Percentiles rank a stretch among this genome's conserved stretches.
Evolutionary conservation across 2,113 vertebrate genomes (phyloP).

Genomic region (Aptenodytes patagonicus): DNA sequence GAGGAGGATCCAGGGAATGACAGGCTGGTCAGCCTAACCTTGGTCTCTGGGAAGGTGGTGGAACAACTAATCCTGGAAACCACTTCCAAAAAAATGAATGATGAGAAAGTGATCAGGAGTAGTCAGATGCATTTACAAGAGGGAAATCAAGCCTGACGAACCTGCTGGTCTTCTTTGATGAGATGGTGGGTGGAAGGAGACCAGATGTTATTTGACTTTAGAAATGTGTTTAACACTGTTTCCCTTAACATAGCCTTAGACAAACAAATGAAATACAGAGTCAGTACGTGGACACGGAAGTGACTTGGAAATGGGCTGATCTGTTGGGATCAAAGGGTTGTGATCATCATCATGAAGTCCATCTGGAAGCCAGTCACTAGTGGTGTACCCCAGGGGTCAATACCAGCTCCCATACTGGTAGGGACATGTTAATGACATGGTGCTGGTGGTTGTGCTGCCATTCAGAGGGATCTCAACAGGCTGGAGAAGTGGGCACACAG

Average conservation of each 20-base stretch:
- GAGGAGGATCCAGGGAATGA: not conserved
- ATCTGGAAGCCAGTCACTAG: not conserved
- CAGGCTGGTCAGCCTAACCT: not conserved
- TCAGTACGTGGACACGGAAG: not conserved
- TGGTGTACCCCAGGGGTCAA: too few relatives aligned
- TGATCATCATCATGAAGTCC: not conserved
- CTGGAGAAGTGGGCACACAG: not conserved
- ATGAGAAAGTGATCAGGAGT: not conserved
- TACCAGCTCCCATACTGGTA: not conserved
- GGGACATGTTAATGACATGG: not conserved
- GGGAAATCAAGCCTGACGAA: not conserved
- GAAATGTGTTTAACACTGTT: not conserved
- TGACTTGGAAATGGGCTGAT: not conserved
- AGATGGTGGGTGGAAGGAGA: not conserved
- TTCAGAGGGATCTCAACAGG: not conserved
- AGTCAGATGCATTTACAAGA: not conserved
- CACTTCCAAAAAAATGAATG: not conserved
- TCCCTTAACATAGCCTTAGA: not conserved
- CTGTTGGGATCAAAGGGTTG: not conserved
- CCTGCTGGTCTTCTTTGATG: not conserved
- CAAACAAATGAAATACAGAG: not conserved
- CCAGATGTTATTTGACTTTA: not conserved
- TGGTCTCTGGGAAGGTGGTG: not conserved
- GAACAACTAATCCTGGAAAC: not conserved
- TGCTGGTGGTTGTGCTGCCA: not conserved